phyloP scores from a whole-genome alignment of 2,888 invertebrate genomes.

The Tipula vernalis region DNA sequence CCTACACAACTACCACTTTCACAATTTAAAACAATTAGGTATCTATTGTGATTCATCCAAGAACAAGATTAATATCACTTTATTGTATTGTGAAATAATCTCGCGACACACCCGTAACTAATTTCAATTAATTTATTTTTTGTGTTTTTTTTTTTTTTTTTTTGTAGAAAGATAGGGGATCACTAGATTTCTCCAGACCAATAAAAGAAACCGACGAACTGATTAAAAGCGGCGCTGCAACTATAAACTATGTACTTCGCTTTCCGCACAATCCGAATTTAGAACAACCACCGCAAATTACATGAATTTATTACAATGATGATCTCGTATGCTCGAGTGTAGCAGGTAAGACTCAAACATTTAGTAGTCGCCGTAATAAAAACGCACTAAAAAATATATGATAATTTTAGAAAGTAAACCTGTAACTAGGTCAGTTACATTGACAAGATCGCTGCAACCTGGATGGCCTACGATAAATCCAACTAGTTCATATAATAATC shows the following conservation, averaged over 20 bases:
- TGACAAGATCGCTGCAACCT: too few relatives aligned
- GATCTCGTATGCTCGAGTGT: slow-evolving; percentile 44
- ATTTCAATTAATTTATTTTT: too few relatives aligned
- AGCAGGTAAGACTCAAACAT: slow-evolving; percentile 34
- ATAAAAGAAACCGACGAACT: slow-evolving; percentile 21
- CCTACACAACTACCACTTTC: not conserved
- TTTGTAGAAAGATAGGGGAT: slow-evolving; percentile 6
- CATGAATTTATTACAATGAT: slow-evolving; percentile 44
- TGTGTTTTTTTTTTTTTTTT: not conserved
- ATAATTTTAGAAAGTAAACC: not conserved
- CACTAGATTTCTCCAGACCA: not conserved
- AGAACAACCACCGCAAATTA: slow-evolving; percentile 42
- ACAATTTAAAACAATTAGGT: not conserved
- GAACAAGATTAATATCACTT: not conserved
- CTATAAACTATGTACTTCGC: slow-evolving; percentile 40
- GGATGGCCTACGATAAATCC: too few relatives aligned
- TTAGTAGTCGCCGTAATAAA: not conserved
- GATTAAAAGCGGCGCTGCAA: slow-evolving; percentile 28
- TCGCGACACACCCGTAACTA: not conserved
- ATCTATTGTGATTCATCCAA: not conserved
- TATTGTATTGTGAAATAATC: not conserved
- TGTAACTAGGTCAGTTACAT: too few relatives aligned
- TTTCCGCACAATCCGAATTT: slow-evolving; percentile 41
- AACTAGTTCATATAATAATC: too few relatives aligned
- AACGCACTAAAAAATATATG: not conserved